Conservation (phyloP, 2,113 vertebrate species). For the Cygnus atratus region DNA sequence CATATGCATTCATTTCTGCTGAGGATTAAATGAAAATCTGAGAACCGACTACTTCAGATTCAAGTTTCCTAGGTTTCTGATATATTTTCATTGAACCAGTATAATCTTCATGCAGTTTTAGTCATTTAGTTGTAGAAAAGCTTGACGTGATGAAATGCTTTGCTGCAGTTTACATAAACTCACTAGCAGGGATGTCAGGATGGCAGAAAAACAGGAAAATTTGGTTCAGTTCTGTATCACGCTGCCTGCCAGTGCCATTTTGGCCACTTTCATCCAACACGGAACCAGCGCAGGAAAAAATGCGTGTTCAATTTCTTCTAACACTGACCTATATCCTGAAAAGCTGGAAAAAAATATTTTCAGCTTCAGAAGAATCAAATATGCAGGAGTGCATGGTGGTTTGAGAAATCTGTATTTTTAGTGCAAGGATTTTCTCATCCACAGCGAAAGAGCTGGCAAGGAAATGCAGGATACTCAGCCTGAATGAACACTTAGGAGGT, state of each 20-base stretch:
- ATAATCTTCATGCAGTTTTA: not conserved
- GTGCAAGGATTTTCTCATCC: not conserved
- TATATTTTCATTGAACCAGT: not conserved
- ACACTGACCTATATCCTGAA: not conserved
- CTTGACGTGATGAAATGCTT: not conserved
- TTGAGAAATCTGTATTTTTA: not conserved
- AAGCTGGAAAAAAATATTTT: not conserved
- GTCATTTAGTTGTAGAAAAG: not conserved
- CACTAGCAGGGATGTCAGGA: not conserved
- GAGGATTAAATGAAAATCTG: not conserved
- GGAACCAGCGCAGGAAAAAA: not conserved
- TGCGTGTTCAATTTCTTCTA: not conserved
- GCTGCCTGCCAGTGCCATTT: not conserved
- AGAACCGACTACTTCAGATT: not conserved
- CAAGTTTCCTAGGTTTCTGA: not conserved
- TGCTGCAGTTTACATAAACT: not conserved
- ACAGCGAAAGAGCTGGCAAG: not conserved
- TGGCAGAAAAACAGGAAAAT: not conserved
- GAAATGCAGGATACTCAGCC: not conserved
- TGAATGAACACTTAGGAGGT: constrained; percentile 13
- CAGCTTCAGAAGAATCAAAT: not conserved
- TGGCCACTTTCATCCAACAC: not conserved
- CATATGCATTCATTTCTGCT: not conserved
- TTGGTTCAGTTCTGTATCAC: not conserved
- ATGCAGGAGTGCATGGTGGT: not conserved